Percentiles rank a stretch among this genome's conserved stretches.
These are phyloP conservation scores for Trypoxylon attenuatum DNA, from an alignment of 2,888 invertebrate genomes.

Conservation along the genomic window DNA sequence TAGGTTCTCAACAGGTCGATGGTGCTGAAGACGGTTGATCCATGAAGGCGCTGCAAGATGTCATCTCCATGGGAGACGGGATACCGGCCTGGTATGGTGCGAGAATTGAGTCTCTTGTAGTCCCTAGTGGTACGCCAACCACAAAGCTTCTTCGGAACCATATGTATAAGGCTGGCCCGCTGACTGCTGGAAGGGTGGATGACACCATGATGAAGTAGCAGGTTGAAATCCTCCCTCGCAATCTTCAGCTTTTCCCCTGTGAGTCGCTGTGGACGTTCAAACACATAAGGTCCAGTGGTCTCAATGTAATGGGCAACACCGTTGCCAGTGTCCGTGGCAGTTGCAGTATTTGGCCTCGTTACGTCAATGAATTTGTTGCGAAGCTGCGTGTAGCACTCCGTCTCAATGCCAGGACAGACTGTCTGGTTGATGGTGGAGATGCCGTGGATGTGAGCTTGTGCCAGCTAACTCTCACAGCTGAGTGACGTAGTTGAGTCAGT, in stretches of 20 bases:
- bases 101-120: not conserved
- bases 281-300: not conserved
- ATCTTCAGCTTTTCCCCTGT: not conserved
- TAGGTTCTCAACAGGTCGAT: not conserved
- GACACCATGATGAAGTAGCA: not conserved
- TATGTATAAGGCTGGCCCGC: not conserved
- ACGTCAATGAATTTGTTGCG: not conserved
- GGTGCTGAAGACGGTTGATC: not conserved
- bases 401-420: not conserved
- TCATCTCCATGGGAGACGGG: not conserved
- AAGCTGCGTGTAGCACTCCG: not conserved
- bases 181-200: not conserved
- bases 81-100: not conserved
- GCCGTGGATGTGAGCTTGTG: not conserved
- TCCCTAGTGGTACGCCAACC: not conserved
- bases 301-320: not conserved
- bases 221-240: not conserved
- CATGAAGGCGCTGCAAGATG: not conserved
- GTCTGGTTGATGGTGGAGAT: not conserved
- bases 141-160: not conserved
- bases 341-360: not conserved
- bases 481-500: slow-evolving; percentile 8
- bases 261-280: not conserved
- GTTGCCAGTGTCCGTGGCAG: not conserved
- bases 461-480: not conserved